phyloP scores from a whole-genome alignment of 35 echinoderm and acorn worm species.

The Chiridota heheva region DNA sequence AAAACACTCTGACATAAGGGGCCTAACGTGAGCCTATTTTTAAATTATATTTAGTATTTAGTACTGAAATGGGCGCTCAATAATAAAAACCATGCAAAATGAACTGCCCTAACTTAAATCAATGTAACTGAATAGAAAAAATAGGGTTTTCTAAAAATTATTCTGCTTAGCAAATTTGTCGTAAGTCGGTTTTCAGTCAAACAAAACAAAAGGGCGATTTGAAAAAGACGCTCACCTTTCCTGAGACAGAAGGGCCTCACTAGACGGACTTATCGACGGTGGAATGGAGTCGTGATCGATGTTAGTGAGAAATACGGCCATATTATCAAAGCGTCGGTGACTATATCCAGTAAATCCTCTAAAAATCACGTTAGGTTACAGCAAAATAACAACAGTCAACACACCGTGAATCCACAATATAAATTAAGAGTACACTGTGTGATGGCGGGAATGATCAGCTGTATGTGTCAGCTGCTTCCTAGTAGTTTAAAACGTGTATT shows the following conservation, averaged over 20 bases:
- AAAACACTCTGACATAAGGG: too few species aligned
- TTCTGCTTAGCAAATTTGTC: background rate
- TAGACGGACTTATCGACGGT: conserved; percentile 20
- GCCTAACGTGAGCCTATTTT: too few species aligned
- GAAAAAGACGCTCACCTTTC: conserved; percentile 32
- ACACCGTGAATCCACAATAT: too few species aligned
- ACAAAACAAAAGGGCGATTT: background rate
- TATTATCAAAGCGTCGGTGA: too few species aligned
- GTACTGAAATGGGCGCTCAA: background rate
- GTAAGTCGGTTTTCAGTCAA: background rate
- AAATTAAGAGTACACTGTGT: too few species aligned
- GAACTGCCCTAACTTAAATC: background rate
- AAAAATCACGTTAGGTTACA: too few species aligned
- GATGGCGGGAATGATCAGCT: too few species aligned
- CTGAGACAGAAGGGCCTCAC: conserved; percentile 36
- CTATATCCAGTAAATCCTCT: too few species aligned
- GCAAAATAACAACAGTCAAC: too few species aligned
- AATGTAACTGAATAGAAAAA: background rate
- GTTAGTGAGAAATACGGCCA: conserved; percentile 36
- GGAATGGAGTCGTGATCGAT: conserved; percentile 47
- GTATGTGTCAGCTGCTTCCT: too few species aligned
- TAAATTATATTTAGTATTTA: too few species aligned
- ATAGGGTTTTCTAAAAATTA: background rate
- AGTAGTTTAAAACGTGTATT: too few species aligned
- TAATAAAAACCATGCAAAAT: background rate